phyloP scores from a whole-genome alignment of 2,113 vertebrate species.

The Plectropomus leopardus region DNA sequence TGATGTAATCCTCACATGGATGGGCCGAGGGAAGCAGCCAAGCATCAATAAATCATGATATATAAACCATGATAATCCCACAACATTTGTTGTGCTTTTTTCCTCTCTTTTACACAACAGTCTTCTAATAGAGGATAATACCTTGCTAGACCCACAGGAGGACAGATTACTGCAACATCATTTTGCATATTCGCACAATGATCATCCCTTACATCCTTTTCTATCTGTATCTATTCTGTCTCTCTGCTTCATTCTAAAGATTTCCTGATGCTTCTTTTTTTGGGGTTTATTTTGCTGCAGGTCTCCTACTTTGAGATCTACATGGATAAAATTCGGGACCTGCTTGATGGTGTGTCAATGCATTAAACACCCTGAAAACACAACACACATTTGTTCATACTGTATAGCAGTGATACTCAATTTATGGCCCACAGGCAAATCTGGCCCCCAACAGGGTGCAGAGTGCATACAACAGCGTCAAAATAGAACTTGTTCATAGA shows the following conservation, averaged over 20 bases:
- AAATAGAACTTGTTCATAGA: too few species aligned
- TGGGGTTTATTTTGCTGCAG: constrained; percentile 79
- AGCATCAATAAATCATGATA: constrained; percentile 62
- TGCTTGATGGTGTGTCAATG: constrained; percentile 91
- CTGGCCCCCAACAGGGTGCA: too few species aligned
- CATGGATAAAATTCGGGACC: constrained; percentile 96
- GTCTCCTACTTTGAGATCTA: constrained; percentile 99
- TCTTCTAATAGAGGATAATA: constrained; percentile 52
- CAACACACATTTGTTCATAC: neutral
- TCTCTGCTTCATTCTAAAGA: neutral
- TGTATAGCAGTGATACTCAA: too few species aligned
- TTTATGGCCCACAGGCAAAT: too few species aligned
- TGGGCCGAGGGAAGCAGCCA: constrained; percentile 20
- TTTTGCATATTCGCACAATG: constrained; percentile 42
- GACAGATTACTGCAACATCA: constrained; percentile 37
- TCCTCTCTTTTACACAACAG: constrained; percentile 25
- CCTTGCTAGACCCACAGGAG: neutral
- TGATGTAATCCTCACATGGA: constrained; percentile 52
- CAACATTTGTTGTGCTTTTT: constrained; percentile 31
- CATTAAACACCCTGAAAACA: constrained; percentile 8
- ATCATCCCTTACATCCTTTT: constrained; percentile 12
- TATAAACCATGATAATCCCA: constrained; percentile 53
- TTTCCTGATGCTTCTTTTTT: constrained; percentile 3
- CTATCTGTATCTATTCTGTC: neutral
- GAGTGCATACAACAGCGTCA: too few species aligned